phyloP scores from a whole-genome alignment of 2,888 invertebrate species.

The Microctonus hyperodae region DNA sequence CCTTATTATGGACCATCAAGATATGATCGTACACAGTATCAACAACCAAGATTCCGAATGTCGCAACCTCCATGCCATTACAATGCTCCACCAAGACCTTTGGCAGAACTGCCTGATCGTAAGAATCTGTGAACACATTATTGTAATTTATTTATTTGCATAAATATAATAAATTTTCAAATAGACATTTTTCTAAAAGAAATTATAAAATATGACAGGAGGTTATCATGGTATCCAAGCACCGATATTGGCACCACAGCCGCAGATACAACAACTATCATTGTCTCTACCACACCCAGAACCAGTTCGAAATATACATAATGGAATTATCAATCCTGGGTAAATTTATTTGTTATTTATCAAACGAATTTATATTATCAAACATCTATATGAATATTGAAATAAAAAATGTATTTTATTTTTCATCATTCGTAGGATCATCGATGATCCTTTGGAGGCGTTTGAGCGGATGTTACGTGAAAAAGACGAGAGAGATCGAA shows the following conservation, averaged over 20 bases:
- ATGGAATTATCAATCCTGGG: constrained; percentile 66
- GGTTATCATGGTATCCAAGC: constrained; percentile 63
- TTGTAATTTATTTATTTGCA: constrained; percentile 10
- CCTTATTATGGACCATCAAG: constrained; percentile 46
- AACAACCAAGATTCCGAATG: constrained; percentile 55
- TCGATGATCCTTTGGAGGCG: constrained; percentile 86
- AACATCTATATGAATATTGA: background rate
- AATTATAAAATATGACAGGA: constrained; percentile 42
- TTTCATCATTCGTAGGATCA: constrained; percentile 68
- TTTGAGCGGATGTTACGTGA: constrained; percentile 87
- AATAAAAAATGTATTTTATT: background rate
- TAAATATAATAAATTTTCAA: background rate
- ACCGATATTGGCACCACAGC: too few species aligned
- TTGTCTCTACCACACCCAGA: constrained; percentile 68
- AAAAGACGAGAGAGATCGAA: constrained; percentile 77
- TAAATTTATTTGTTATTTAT: constrained; percentile 48
- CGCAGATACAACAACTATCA: constrained; percentile 41
- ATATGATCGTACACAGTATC: constrained; percentile 57
- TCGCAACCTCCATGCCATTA: constrained; percentile 59
- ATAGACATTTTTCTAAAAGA: background rate
- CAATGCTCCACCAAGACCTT: constrained; percentile 57
- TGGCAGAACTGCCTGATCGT: constrained; percentile 60
- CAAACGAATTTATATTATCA: background rate
- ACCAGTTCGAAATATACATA: constrained; percentile 63
- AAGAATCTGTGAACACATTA: constrained; percentile 36